Evolutionary conservation across 2,888 invertebrate species (phyloP).

Genomic region (Protula sp.): DNA sequence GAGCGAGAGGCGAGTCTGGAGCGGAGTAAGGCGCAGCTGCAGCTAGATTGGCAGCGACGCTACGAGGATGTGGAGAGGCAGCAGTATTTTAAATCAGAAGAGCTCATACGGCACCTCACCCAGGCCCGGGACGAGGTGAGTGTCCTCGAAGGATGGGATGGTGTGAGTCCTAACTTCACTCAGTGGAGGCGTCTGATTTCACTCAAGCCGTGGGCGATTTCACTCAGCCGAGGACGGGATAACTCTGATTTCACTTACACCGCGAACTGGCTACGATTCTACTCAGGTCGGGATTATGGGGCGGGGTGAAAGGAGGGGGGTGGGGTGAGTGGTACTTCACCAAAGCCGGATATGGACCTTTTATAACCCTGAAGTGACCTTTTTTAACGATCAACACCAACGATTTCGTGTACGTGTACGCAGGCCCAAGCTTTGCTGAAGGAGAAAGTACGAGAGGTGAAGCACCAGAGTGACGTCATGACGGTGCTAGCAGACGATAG

Average conservation of each 20-base stretch:
- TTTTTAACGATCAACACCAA: too few species aligned
- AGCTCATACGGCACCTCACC: slow-evolving; percentile 41
- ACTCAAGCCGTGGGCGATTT: too few species aligned
- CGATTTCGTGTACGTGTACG: too few species aligned
- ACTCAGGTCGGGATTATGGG: too few species aligned
- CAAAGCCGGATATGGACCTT: too few species aligned
- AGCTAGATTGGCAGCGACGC: slow-evolving; percentile 50
- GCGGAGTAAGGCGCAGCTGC: slow-evolving; percentile 40
- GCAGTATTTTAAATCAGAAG: slow-evolving; percentile 46
- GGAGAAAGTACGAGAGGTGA: slow-evolving; percentile 36
- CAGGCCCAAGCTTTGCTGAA: slow-evolving; percentile 40
- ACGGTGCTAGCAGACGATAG: slow-evolving; percentile 34
- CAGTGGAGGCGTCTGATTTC: background rate
- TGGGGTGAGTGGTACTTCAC: too few species aligned
- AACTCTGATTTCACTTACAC: too few species aligned
- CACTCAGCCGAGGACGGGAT: too few species aligned
- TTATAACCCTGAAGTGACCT: too few species aligned
- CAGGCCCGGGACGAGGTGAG: slow-evolving; percentile 42
- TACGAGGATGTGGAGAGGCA: slow-evolving; percentile 41
- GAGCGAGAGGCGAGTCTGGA: slow-evolving; percentile 42
- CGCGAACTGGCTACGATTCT: too few species aligned
- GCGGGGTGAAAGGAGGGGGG: too few species aligned
- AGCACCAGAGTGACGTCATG: slow-evolving; percentile 34
- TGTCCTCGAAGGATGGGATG: background rate
- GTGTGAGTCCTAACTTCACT: too few species aligned